phyloP scores from a whole-genome alignment of 2,113 vertebrate genomes.

The Todiramphus saurophagus region DNA sequence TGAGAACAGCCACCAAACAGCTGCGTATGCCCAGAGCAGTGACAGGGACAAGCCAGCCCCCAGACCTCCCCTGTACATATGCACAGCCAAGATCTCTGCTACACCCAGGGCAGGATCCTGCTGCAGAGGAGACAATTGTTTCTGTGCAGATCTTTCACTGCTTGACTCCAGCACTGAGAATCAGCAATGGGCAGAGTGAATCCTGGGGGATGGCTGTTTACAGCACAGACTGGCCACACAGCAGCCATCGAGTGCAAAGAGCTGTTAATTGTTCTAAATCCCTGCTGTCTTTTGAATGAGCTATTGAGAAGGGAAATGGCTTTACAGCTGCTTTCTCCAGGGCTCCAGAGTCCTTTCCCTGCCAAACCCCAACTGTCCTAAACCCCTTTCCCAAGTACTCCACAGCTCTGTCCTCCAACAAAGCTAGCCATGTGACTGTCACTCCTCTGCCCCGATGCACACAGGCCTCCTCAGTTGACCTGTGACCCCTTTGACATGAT shows the following conservation, averaged over 20 bases:
- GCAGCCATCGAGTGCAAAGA: not conserved
- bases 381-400: not conserved
- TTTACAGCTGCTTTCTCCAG: not conserved
- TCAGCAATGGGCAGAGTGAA: accelerated
- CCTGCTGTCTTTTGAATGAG: not conserved
- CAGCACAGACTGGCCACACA: not conserved
- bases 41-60: not conserved
- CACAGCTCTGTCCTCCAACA: not conserved
- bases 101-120: not conserved
- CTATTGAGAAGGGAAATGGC: not conserved
- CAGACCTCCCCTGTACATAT: accelerated
- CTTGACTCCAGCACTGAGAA: not conserved
- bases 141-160: not conserved
- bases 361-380: not conserved
- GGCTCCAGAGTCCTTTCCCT: not conserved
- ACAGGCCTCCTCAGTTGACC: not conserved
- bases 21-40: not conserved
- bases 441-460: not conserved
- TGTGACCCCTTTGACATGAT: not conserved
- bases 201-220: not conserved
- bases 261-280: not conserved
- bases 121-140: not conserved
- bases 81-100: not conserved
- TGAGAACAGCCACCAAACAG: not conserved
- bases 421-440: not conserved